Evolutionary conservation across 2,113 vertebrate genomes (phyloP).

Genomic region (Ictalurus punctatus): DNA sequence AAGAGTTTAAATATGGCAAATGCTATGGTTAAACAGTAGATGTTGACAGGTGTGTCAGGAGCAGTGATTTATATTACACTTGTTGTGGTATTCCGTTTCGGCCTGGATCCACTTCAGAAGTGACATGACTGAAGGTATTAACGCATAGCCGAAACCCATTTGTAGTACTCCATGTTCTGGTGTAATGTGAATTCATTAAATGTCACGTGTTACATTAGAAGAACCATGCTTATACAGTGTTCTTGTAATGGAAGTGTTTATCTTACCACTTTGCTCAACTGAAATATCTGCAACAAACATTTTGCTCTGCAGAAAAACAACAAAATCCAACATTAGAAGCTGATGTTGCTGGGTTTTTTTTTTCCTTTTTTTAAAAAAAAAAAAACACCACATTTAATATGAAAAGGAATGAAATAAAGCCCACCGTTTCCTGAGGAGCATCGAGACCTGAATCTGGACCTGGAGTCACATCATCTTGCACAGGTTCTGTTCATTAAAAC

Average conservation of each 20-base stretch:
- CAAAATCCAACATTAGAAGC: not conserved
- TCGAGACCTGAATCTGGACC: not conserved
- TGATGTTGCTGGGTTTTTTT: not conserved
- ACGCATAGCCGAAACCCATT: not conserved
- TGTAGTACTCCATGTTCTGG: not conserved
- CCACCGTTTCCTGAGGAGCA: not conserved
- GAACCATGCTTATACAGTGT: not conserved
- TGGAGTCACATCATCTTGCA: not conserved
- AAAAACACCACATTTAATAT: not conserved
- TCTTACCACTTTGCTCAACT: constrained; percentile 14
- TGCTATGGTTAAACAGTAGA: too few species aligned
- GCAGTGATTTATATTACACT: not conserved
- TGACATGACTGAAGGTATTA: not conserved
- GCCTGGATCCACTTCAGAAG: not conserved
- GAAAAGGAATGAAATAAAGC: not conserved
- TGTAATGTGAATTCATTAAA: not conserved
- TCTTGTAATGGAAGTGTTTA: not conserved
- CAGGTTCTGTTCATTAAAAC: not conserved
- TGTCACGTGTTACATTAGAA: not conserved
- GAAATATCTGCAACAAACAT: not conserved
- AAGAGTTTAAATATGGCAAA: too few species aligned
- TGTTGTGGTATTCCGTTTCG: not conserved
- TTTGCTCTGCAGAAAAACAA: not conserved
- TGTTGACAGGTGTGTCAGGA: not conserved
- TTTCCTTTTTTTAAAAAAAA: too few species aligned